Percentiles rank a stretch among this genome's conserved stretches.
These are phyloP conservation scores for Alcedo atthis DNA, from an alignment of 2,797 vertebrate species.

Conservation along the genomic window DNA sequence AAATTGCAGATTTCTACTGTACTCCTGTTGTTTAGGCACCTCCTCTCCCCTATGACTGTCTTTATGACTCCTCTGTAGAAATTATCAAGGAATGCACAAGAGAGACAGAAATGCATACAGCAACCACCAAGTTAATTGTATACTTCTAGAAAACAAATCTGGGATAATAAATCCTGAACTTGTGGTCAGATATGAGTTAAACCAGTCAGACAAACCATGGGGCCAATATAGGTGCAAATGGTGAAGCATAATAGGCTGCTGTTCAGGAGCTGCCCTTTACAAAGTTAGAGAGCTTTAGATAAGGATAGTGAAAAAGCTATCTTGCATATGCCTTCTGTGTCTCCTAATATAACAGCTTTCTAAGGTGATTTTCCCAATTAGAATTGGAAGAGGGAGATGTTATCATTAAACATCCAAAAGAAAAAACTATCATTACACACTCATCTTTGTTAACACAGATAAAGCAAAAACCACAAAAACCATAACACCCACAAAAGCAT, in stretches of 20 bases:
- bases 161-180: background rate
- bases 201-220: background rate
- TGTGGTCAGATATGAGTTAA: accelerated
- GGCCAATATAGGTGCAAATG: background rate
- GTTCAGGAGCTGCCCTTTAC: background rate
- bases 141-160: background rate
- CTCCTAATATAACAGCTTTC: background rate
- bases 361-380: background rate
- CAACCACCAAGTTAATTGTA: background rate
- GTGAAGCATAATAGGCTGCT: background rate
- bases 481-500: background rate
- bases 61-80: background rate
- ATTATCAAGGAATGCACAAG: accelerated
- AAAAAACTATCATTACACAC: background rate
- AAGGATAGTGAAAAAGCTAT: background rate
- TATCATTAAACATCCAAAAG: background rate
- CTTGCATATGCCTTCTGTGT: background rate
- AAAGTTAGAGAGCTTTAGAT: background rate
- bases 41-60: background rate
- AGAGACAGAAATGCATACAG: background rate
- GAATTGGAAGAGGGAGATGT: background rate
- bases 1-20: background rate
- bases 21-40: background rate
- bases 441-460: background rate
- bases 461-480: background rate